phyloP scores from a whole-genome alignment of 2,113 vertebrate genomes.

The Sula dactylatra region DNA sequence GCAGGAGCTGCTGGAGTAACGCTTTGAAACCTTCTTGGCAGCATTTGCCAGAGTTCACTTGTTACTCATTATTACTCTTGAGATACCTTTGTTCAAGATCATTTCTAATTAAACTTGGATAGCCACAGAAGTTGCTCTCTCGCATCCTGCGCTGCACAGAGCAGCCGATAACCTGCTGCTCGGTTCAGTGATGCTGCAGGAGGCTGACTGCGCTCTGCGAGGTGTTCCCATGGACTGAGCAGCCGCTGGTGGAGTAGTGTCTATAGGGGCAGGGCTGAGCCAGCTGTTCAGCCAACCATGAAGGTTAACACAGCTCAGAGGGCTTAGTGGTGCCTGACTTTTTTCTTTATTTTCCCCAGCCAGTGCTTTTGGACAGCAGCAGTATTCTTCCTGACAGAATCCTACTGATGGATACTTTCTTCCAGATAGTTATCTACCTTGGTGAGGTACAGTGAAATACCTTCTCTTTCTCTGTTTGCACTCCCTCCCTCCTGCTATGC shows the following conservation, averaged over 20 bases:
- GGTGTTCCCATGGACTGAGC: not conserved
- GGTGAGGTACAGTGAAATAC: conserved; percentile 82
- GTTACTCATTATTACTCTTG: not conserved
- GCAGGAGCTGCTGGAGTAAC: not conserved
- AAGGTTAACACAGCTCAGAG: not conserved
- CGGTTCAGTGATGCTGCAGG: not conserved
- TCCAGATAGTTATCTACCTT: conserved; percentile 96
- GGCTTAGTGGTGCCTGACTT: not conserved
- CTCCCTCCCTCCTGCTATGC: not conserved
- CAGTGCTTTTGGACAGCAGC: conserved; percentile 96
- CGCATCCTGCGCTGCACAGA: rapidly evolving
- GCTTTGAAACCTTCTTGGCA: not conserved
- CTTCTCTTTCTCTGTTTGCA: not conserved
- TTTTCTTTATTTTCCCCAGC: conserved; percentile 70
- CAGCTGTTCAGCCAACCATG: not conserved
- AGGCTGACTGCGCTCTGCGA: rapidly evolving
- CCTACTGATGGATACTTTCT: conserved; percentile 97
- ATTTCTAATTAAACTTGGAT: not conserved
- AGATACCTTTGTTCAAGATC: not conserved
- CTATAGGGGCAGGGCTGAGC: rapidly evolving
- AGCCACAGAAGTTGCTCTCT: not conserved
- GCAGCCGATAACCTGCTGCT: not conserved
- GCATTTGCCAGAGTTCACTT: not conserved
- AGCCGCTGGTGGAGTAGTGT: rapidly evolving
- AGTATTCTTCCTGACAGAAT: conserved; percentile 95